Base-by-base conservation (phyloP, 2,113 vertebrate genomes). In the Merops nubicus region DNA sequence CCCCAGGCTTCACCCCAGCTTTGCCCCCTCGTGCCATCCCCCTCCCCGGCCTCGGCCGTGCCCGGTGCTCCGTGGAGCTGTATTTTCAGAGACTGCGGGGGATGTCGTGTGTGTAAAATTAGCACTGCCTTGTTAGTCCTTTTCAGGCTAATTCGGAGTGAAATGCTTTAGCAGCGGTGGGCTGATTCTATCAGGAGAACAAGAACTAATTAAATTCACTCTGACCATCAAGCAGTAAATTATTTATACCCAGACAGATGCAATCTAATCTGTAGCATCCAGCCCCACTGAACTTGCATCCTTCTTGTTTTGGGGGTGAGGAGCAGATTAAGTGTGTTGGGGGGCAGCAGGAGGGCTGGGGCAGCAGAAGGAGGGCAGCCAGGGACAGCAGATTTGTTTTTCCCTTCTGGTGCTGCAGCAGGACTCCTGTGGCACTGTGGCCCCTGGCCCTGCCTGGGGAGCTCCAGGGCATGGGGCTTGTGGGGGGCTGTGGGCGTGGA, bases 111-210 rank as follows among this genome's bases (percentile, higher is more conserved):
- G 97, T 98, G 83, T 97, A 97, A 98, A 98, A 97, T 98, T 97
- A 98, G 97, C 97, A 51, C 83, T 96, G 98, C 97, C 97, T 98
- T 95, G 97, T 98, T 97, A 98, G 98, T 96, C 97, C 97, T 98
- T 97, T 98, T 96, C 97, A 98, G 98, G 97, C 98, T 98, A 98
- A 98, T 98, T 98, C 97, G 96, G 97, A 98, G 98, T 98, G 98
- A 98, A 98, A 97, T 97, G 98, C 97, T 98, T 94, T 98, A 98
- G 97, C 97, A 95, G 93, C 96, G 95, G 98, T 97, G 97, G 97
- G 98, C 97, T 98, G 98, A 98, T 98, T 99, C 98, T 97, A 98
- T 98, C 97, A 98, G 98, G 98, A 98, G 97, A 97, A 98, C 96
- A 98, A 98, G 98, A 96, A 91, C 97, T 97, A 96, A 97, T 95